A percentile compares a stretch with the other conserved stretches of the same genome.
phyloP scores from a whole-genome alignment of 2,888 invertebrate species.

The Diplazon laetatorius region DNA sequence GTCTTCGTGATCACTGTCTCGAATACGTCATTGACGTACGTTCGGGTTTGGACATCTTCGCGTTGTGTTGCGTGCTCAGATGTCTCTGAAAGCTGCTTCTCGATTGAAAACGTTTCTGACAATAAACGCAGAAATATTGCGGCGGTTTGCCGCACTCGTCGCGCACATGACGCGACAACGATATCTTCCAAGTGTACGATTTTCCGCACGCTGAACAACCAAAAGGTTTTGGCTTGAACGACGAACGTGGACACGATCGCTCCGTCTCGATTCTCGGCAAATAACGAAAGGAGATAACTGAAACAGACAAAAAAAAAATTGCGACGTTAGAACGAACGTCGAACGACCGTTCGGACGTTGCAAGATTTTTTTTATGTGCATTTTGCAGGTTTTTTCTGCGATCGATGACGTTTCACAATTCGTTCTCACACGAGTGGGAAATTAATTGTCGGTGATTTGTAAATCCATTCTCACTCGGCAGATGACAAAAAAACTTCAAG shows the following conservation, averaged over 20 bases:
- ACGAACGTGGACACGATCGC: neutral
- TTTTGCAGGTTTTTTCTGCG: too few relatives aligned
- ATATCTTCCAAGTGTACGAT: slow-evolving; percentile 86
- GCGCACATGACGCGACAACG: slow-evolving; percentile 83
- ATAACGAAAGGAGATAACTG: too few relatives aligned
- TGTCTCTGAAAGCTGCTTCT: slow-evolving; percentile 74
- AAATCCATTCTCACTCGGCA: too few relatives aligned
- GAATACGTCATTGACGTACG: slow-evolving; percentile 27
- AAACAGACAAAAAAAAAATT: slow-evolving; percentile 40
- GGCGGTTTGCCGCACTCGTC: slow-evolving; percentile 80
- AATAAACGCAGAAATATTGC: slow-evolving; percentile 78
- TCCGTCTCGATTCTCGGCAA: too few relatives aligned
- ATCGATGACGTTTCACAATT: too few relatives aligned
- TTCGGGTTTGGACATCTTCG: slow-evolving; percentile 17
- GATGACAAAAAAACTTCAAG: too few relatives aligned
- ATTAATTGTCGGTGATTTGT: too few relatives aligned
- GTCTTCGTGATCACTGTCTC: slow-evolving; percentile 11
- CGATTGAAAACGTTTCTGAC: slow-evolving; percentile 77
- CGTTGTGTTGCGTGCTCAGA: slow-evolving; percentile 68
- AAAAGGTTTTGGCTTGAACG: slow-evolving; percentile 32
- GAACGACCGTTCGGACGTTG: neutral
- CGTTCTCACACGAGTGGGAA: too few relatives aligned
- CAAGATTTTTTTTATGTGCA: too few relatives aligned
- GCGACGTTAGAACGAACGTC: neutral
- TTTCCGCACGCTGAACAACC: slow-evolving; percentile 86